Percentiles rank a stretch among this genome's conserved stretches.
Evolutionary conservation across 2,888 invertebrate genomes (phyloP).

Genomic region (Sinopyrophorus schimmeli): DNA sequence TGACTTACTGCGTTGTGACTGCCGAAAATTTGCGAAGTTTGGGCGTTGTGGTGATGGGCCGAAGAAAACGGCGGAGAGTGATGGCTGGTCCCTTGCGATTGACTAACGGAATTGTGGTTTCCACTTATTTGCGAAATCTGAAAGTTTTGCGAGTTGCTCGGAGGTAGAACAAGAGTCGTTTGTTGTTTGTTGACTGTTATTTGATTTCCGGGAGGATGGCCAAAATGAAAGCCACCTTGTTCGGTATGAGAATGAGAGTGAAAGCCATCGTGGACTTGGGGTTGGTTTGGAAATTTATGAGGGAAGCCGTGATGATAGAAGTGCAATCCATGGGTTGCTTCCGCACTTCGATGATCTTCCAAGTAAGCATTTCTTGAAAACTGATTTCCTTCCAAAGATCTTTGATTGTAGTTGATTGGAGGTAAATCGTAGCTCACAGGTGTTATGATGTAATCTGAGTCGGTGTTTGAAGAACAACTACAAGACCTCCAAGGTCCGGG

Average conservation of each 20-base stretch:
- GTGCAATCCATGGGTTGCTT: too few relatives aligned
- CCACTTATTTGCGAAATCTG: conserved; percentile 24
- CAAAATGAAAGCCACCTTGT: not conserved
- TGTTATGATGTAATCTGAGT: too few relatives aligned
- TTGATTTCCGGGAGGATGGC: not conserved
- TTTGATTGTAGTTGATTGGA: too few relatives aligned
- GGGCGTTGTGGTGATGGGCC: not conserved
- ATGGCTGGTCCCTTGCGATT: conserved; percentile 4
- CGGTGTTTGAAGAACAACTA: too few relatives aligned
- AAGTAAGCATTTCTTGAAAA: too few relatives aligned
- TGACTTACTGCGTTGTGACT: conserved; percentile 16
- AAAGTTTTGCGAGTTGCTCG: conserved; percentile 3
- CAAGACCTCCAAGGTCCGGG: too few relatives aligned
- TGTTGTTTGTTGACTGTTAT: conserved; percentile 15
- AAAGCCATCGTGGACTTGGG: not conserved
- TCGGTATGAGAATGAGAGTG: not conserved
- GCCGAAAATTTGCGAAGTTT: conserved; percentile 4
- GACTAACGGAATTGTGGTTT: conserved; percentile 13
- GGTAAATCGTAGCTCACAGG: too few relatives aligned
- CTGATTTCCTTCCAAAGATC: too few relatives aligned
- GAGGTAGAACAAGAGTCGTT: conserved; percentile 11
- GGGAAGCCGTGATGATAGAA: too few relatives aligned
- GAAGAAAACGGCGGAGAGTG: not conserved
- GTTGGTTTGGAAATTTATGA: too few relatives aligned
- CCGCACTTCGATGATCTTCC: too few relatives aligned